Conservation (phyloP, 2,797 vertebrate genomes). For the Gallinago stenura region DNA sequence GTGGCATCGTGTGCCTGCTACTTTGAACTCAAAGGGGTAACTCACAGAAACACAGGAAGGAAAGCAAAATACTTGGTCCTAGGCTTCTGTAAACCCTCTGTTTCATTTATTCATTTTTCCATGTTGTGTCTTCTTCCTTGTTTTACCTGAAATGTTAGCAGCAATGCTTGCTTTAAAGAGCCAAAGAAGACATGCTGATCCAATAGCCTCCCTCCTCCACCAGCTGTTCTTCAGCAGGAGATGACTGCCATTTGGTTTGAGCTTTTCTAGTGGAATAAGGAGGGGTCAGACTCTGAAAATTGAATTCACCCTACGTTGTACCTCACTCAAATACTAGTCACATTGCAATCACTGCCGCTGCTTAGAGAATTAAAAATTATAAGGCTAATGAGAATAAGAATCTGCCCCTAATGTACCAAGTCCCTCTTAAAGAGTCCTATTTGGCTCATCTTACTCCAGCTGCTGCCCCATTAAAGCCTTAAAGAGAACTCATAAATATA, state of each 20-base stretch:
- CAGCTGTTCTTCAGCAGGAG: neutral
- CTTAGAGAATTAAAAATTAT: constrained; percentile 28
- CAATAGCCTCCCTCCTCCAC: neutral
- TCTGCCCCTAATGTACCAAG: constrained; percentile 3
- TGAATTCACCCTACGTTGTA: neutral
- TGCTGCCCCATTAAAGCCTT: constrained; percentile 45
- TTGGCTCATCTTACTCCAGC: constrained; percentile 8
- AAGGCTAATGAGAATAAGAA: constrained; percentile 29
- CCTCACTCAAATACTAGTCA: neutral
- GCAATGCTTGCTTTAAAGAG: neutral
- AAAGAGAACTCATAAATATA: constrained; percentile 69
- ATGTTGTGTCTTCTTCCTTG: neutral
- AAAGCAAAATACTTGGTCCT: neutral
- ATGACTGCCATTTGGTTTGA: neutral
- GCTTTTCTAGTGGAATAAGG: neutral
- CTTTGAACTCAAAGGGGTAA: neutral
- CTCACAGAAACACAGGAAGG: neutral
- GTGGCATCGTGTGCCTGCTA: neutral
- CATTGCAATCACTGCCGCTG: neutral
- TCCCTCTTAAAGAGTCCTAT: neutral
- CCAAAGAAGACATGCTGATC: neutral
- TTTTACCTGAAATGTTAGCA: neutral
- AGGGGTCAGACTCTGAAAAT: neutral
- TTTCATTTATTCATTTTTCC: neutral
- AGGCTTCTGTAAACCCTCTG: neutral